Evolutionary conservation across 2,888 invertebrate genomes (phyloP).

Genomic region (Clunio marinus): DNA sequence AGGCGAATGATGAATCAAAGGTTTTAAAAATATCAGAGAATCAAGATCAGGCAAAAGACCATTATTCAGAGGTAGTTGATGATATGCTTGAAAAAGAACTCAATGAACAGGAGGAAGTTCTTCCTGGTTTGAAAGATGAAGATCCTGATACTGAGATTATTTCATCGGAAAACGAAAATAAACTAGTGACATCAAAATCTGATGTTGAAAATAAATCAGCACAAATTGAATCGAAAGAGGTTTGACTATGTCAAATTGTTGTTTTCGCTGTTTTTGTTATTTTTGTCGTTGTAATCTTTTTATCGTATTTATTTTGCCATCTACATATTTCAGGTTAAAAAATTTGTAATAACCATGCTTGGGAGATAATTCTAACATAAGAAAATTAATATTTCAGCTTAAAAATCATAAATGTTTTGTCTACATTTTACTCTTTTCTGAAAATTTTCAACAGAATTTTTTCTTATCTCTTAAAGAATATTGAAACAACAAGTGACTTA

Average conservation of each 20-base stretch:
- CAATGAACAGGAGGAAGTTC: no score
- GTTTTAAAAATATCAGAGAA: neutral
- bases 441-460: no score
- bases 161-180: neutral
- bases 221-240: neutral
- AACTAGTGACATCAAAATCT: neutral
- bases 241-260: neutral
- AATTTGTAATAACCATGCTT: no score
- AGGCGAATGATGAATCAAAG: neutral
- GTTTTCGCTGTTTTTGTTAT: neutral
- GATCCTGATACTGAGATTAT: neutral
- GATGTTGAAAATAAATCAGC: neutral
- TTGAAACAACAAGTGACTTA: no score
- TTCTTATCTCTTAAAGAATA: no score
- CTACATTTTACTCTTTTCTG: no score
- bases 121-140: neutral
- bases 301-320: neutral
- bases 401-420: neutral
- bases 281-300: neutral
- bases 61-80: neutral
- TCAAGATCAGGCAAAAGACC: neutral
- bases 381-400: neutral
- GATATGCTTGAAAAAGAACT: neutral
- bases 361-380: no score
- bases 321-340: neutral